Conservation (phyloP, 2,113 vertebrate species). For the Atlantisia rogersi region DNA sequence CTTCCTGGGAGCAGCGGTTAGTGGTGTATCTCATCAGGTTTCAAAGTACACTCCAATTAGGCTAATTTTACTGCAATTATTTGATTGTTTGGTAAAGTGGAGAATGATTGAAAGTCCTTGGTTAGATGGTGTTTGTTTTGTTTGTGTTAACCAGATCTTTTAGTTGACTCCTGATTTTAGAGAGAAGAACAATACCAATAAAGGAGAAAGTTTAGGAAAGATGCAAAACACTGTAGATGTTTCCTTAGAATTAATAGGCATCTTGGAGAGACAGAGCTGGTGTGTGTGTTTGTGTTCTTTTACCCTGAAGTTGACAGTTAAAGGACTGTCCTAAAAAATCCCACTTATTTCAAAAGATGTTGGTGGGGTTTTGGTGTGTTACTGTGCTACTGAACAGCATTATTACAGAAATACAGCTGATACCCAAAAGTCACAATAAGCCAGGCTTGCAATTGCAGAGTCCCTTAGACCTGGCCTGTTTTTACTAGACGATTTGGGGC, state of each 20-base stretch:
- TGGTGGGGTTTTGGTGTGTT: background rate
- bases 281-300: background rate
- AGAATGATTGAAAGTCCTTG: background rate
- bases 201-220: background rate
- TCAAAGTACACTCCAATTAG: background rate
- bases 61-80: background rate
- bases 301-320: background rate
- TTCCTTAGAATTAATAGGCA: background rate
- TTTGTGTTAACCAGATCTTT: background rate
- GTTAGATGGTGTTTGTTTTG: background rate
- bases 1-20: background rate
- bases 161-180: background rate
- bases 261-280: background rate
- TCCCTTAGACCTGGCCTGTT: background rate
- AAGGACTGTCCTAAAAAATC: background rate
- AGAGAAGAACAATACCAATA: background rate
- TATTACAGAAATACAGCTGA: background rate
- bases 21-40: background rate
- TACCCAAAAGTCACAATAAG: background rate
- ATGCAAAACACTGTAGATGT: background rate
- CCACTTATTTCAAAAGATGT: background rate
- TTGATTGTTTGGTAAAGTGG: background rate
- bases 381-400: background rate
- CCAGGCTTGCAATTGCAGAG: background rate
- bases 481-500: background rate